Base-by-base conservation (phyloP, 2,797 vertebrate genomes). In the Peromyscus aztecus region DNA sequence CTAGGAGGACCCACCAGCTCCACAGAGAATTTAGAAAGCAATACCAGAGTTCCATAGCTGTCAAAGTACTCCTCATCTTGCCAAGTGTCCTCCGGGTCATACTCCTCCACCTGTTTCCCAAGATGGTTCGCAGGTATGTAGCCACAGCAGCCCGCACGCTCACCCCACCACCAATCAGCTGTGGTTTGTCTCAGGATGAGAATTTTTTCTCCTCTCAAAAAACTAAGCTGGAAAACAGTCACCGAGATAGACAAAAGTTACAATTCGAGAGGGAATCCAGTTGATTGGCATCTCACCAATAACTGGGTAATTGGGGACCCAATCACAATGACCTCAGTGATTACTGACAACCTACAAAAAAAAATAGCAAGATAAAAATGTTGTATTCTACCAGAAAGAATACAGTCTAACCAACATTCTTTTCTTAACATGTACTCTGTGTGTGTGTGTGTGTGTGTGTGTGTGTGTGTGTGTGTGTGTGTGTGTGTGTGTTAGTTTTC, bases 11-110 rank as follows among this genome's bases (percentile, higher is more conserved):
- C 67, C n/a, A 24, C 34, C 43, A 4, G 34, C 16, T 1, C 6
- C 34, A 3, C 13, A 10, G 34, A 57, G 84, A 10, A 11, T 16
- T 5, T 1, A 10, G 55, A 67, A n/a, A 14, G 21, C 55, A 11
- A 61, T 95, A 99, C 99, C 98, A 99, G 98, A n/a, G 99, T 98
- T 7, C 99, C 98, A 13, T 99, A 99, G 90, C 98, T 99, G 97
- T 98, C 98, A 12, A 99, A 99, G 97, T 99, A 99, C 61, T 99
- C 99, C 23, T 99, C 98, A 23, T 99, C 98, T 96, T 99, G 99
- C 99, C 99, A 99, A 0, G 98, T 98, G 80, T 99, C 99, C 89
- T 98, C 98, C 0, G 95, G 90, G 14, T 98, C 98, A 0, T 97
- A 96, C 40, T 98, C 98, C 2, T 96, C 96, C 85, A 63, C 23